phyloP scores from a whole-genome alignment of 2,888 invertebrate genomes.

The Campopleginae sp. region DNA sequence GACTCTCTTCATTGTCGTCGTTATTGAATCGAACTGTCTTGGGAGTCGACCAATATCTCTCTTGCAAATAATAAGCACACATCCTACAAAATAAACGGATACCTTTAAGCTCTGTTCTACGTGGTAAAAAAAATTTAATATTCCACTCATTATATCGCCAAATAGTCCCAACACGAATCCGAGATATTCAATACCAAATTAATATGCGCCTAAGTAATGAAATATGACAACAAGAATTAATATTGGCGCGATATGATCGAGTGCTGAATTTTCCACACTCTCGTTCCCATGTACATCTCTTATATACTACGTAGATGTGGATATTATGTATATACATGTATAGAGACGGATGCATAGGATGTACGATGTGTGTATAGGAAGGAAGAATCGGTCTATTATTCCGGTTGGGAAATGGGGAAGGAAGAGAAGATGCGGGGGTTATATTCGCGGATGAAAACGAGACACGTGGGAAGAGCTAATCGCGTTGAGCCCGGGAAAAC shows the following conservation, averaged over 20 bases:
- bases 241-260: background rate
- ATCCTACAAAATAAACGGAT: no score
- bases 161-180: background rate
- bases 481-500: constrained; percentile 41
- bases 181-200: background rate
- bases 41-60: no score
- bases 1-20: no score
- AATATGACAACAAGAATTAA: background rate
- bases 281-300: background rate
- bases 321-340: background rate
- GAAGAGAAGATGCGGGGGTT: background rate
- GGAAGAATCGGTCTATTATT: constrained; percentile 44
- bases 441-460: constrained; percentile 43
- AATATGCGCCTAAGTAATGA: background rate
- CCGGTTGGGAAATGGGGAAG: background rate
- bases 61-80: no score
- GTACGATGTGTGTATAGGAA: background rate
- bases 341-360: background rate
- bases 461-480: constrained; percentile 54
- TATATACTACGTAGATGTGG: background rate
- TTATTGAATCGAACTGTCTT: no score
- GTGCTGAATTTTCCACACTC: background rate
- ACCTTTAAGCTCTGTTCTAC: background rate
- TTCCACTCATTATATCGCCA: background rate
- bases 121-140: background rate